Evolutionary conservation across 2,797 vertebrate genomes (phyloP), one percentile per base, ranked within the genome.

Genomic region (Micropoecilia bifurca): DNA sequence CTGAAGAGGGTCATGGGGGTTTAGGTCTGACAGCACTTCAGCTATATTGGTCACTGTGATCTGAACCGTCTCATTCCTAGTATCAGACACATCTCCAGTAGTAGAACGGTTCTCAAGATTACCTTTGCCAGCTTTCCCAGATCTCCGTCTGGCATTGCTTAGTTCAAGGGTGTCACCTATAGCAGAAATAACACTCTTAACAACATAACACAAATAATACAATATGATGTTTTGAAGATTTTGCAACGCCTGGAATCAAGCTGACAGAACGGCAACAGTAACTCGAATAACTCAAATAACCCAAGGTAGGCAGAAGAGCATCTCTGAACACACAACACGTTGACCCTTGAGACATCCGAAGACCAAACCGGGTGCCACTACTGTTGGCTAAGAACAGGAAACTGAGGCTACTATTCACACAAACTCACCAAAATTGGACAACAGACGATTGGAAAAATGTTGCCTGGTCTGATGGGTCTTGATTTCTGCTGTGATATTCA

Each of bases 1-100:
- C 94, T 99, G 98, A 69, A 99, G 94, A 0, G 96, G 97, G 0
- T 99, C 98, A 80, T 87, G 78, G 0, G 95, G 89, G 90, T 97
- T 97, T 85, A 96, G 91, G 84, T 99, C 98, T 0, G 97, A 98
- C 91, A 97, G 95, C 28, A 99, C 96, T 0, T 95, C 92, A 75
- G 95, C 95, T 84, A 97, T 71, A 48, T 87, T 88, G 59, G 96
- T 95, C 83, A 99, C 96, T 0, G 71, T 83, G 78, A 99, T 92
- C 77, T 91, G 93, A 0, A 90, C 18, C 0, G 94, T 94, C 36
- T 96, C 95, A 0, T 93, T 88, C 88, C 91, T 96, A 0, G 83
- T 93, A 25, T 93, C 84, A 0, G 86, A 75, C 18, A 0, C 39
- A 3, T 89, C 90, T 36, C 79, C 85, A 43, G 90, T 14, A 0